Evolutionary conservation across 2,888 invertebrate species (phyloP), one percentile per base, ranked within the genome.

Genomic region (Apotomis betuletana): DNA sequence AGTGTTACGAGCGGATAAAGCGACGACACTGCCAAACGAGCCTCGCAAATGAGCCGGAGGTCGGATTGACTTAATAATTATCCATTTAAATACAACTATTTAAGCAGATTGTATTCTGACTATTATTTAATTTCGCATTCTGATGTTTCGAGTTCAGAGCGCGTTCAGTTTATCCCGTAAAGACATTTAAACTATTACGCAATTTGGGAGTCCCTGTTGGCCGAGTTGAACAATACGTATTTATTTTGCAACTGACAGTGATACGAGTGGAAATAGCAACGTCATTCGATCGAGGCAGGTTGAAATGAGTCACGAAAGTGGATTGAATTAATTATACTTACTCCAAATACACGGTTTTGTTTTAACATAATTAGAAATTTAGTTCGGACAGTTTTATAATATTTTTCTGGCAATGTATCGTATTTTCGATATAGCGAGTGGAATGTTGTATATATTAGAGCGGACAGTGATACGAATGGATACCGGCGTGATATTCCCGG

Each of bases 1-100:
- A 67, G 70, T 41, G 61, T 70, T 55, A 70, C 60, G 70, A 70
- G 61, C 52, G 70, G 70, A 70, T 64, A 70, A 70, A 64, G 70
- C 54, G 60, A 15, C 67, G 59, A 67, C 67, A 52, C 46, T 57
- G 62, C 49, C 62, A 51, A 51, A 44, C 61, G 59, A 54, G 27
- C 52, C 64, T n/a, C 36, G 8, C 44, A 49, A 60, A 15, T 27
- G 51, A 51, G 41, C 62, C 49, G 46, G n/a, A 49, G 38, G 41
- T 58, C 41, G 52, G 55, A 57, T 52, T 36, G 15, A 59, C 41
- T 70, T 52, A 44, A 70, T 59, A 36, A 51, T 36, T 62, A 62
- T 44, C 8, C 44, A 44, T 13, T 59, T 15, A 51, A 51, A n/a
- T 51, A 36, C 46, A 36, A 27, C 27, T 46, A 46, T 46, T 10